Evolutionary conservation across 1,140 invertebrate genomes (phyloP), one percentile per base, ranked within the genome.

Genomic region (Halesus radiatus): DNA sequence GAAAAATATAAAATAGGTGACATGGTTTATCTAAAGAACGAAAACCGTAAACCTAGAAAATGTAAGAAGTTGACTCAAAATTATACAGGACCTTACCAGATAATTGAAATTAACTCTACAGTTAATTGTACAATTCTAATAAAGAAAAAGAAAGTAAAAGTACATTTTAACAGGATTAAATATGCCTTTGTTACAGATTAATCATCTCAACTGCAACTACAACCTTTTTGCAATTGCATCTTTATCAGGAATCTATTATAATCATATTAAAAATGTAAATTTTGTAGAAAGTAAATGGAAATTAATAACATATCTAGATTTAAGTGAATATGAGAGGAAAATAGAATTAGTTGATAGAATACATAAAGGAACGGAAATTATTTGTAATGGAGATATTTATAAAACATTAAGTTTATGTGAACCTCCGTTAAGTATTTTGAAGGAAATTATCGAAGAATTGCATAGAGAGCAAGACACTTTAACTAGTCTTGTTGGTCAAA

Each of bases 241-340:
- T 52, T 50, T 37, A 6, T 20, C 70, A 18, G 70, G 70, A 20
- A 3, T 73, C 0, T 73, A 73, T 53, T 73, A 73, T 73, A 53
- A 73, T 52, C 70, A 73, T 5, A 73, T 52, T 32, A 45, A 45
- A 7, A 73, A 16, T 20, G 3, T 73, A n/a, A 53, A 23, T 50
- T 50, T 73, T 52, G n/a, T 73, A 37, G 70, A 73, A 73, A 53
- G 70, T 50, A 13, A 20, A 16, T 73, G 70, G 70, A 73, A 73
- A 16, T 0, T 73, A 22, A 8, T 73, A 73, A 73, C 70, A 60
- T 76, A 56, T 26, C 0, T 76, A 29, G 50, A 76, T 23, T 13
- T 54, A 78, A 7, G 62, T 7, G 4, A 18, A 18, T 56, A 56
- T 56, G n/a, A 56, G 4, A 56, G 3, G 10, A 56, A 56, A 13